A percentile compares a stretch with the other conserved stretches of the same genome.
These are phyloP conservation scores for Galago senegalensis DNA, from an alignment of 2,797 vertebrate genomes.

Conservation along the genomic window DNA sequence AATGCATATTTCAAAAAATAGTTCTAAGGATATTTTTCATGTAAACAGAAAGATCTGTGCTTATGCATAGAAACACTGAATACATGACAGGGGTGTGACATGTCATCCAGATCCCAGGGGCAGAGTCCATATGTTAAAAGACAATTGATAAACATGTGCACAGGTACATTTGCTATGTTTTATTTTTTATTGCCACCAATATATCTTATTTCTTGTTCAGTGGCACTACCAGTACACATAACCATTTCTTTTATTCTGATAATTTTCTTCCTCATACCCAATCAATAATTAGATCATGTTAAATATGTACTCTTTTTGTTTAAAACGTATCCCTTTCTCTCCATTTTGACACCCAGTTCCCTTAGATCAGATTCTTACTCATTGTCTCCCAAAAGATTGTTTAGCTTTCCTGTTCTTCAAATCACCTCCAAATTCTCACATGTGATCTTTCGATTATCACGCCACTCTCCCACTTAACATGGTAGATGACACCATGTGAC, in stretches of 20 bases:
- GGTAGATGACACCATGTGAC: too few species aligned
- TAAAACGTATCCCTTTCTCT: neutral
- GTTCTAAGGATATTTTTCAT: neutral
- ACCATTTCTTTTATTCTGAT: neutral
- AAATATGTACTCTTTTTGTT: neutral
- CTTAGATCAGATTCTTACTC: too few species aligned
- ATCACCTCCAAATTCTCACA: neutral
- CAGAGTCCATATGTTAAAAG: too few species aligned
- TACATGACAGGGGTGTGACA: neutral
- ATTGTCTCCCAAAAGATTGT: neutral
- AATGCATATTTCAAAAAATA: neutral
- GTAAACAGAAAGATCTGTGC: neutral
- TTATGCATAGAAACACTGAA: neutral
- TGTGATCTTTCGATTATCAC: neutral
- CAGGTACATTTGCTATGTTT: neutral
- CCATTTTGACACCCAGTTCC: neutral
- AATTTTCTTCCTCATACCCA: neutral
- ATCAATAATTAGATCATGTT: neutral
- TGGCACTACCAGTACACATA: neutral
- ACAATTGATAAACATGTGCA: neutral
- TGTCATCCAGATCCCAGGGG: neutral
- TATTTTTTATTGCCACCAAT: neutral
- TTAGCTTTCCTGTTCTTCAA: neutral
- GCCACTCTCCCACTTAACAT: neutral
- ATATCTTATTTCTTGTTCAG: neutral